A percentile compares a stretch with the other conserved stretches of the same genome.
Conservation (phyloP, 92 coral and sea anemone species). For the Plumapathes pennacea region DNA sequence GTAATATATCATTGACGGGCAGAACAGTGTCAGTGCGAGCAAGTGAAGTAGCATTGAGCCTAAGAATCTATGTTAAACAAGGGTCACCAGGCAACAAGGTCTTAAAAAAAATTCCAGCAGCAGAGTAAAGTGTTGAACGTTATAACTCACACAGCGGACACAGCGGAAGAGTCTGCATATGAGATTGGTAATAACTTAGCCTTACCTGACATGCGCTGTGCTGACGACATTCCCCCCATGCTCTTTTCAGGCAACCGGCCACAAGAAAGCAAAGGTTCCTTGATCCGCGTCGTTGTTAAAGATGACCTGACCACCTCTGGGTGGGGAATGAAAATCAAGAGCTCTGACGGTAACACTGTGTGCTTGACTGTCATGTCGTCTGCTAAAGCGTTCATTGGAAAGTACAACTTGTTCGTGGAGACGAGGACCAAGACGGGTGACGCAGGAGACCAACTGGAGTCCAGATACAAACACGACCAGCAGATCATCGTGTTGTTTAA, state of each 20-base stretch:
- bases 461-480: constrained; percentile 28
- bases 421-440: constrained; percentile 29
- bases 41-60: too few relatives aligned
- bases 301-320: constrained; percentile 17
- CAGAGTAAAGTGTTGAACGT: too few relatives aligned
- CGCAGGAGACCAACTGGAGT: constrained; percentile 11
- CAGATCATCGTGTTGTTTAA: constrained; percentile 43
- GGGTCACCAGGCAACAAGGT: too few relatives aligned
- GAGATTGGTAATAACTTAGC: too few relatives aligned
- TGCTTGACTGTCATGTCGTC: constrained; percentile 49
- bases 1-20: too few relatives aligned
- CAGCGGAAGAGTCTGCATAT: too few relatives aligned
- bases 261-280: constrained; percentile 46
- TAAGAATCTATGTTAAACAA: too few relatives aligned
- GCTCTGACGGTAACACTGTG: constrained; percentile 27
- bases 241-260: constrained; percentile 49
- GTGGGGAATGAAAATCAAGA: constrained; percentile 56
- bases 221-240: too few relatives aligned
- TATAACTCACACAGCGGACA: too few relatives aligned
- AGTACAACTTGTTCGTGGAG: constrained; percentile 52
- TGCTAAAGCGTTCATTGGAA: constrained; percentile 60
- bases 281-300: constrained; percentile 19
- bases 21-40: too few relatives aligned
- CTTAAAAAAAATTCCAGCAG: too few relatives aligned
- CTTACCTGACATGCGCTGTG: too few relatives aligned